Percentiles rank a stretch among this genome's conserved stretches.
phyloP scores from a whole-genome alignment of 2,888 invertebrate genomes.

The Oscheius sp. region DNA sequence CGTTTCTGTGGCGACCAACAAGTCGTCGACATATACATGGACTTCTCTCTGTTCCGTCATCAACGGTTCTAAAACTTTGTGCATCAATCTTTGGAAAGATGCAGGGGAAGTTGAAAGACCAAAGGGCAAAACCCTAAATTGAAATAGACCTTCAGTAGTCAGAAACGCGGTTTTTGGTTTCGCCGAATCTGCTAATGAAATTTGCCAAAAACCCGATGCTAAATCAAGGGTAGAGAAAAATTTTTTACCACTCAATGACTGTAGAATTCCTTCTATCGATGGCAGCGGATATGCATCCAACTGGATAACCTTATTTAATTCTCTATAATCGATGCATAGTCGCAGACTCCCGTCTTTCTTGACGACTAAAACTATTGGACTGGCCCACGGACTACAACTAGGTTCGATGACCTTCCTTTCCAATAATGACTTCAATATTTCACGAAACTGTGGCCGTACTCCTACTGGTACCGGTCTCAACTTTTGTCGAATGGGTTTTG shows the following conservation, averaged over 20 bases:
- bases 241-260: conserved; percentile 34
- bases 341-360: conserved; percentile 53
- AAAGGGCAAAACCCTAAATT: no score
- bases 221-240: conserved; percentile 53
- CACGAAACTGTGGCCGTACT: neutral
- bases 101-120: no score
- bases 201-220: conserved; percentile 58
- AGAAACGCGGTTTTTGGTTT: conserved; percentile 61
- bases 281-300: conserved; percentile 56
- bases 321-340: conserved; percentile 57
- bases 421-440: neutral
- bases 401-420: neutral
- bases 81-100: no score
- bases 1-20: no score
- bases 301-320: conserved; percentile 45
- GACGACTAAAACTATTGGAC: conserved; percentile 34
- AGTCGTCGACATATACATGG: no score
- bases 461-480: conserved; percentile 6
- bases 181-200: conserved; percentile 42
- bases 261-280: no score
- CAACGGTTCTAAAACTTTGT: no score
- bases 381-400: neutral
- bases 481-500: no score
- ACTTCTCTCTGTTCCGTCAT: no score
- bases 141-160: conserved; percentile 41